A percentile compares a stretch with the other conserved stretches of the same genome.
phyloP scores from a whole-genome alignment of 1,140 invertebrate species.

The Coboldia fuscipes region DNA sequence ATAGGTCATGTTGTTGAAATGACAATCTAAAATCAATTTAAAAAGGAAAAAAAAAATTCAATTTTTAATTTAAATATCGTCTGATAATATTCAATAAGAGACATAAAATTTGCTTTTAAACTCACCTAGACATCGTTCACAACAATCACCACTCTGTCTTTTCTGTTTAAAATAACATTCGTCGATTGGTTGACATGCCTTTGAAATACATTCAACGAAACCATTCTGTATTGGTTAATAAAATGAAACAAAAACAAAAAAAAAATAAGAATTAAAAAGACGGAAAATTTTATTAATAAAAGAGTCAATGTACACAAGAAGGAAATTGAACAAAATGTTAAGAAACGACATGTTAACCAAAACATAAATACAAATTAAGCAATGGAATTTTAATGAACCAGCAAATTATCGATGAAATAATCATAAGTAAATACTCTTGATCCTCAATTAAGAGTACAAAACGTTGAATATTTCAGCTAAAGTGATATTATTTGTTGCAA shows the following conservation, averaged over 20 bases:
- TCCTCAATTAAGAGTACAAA: no score
- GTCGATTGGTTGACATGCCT: constrained; percentile 39
- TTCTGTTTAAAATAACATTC: constrained; percentile 42
- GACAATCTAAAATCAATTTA: constrained; percentile 35
- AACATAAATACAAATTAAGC: neutral
- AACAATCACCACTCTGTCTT: constrained; percentile 33
- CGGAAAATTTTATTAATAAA: neutral
- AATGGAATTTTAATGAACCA: neutral
- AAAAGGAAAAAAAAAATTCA: neutral
- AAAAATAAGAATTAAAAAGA: neutral
- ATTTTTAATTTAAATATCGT: neutral
- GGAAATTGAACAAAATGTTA: neutral
- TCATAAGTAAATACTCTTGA: no score
- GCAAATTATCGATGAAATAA: neutral
- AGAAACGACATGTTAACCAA: neutral
- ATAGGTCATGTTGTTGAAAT: constrained; percentile 43
- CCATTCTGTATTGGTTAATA: constrained; percentile 33
- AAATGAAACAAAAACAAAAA: neutral
- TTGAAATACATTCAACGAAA: constrained; percentile 38
- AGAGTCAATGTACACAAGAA: neutral
- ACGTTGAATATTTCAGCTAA: no score
- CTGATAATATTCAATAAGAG: neutral
- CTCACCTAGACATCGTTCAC: constrained; percentile 45
- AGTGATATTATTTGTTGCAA: no score
- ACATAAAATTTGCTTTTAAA: neutral